Conservation (phyloP, 2,888 invertebrate species). For the Brachypalpus laphriformis region DNA sequence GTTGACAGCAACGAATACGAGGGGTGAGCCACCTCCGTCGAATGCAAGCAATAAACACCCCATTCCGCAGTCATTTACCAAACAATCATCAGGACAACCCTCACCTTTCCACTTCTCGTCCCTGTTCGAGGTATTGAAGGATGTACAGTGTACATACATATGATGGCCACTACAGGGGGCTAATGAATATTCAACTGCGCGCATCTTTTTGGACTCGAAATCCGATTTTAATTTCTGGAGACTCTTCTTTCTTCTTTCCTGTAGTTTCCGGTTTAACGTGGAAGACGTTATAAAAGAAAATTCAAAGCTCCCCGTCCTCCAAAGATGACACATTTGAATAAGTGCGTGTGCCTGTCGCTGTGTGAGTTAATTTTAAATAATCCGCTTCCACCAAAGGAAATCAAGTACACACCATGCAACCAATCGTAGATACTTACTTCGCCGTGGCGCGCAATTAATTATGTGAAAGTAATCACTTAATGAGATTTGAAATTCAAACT, state of each 20-base stretch:
- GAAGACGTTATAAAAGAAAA: not conserved
- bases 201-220: constrained; percentile 29
- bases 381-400: constrained; percentile 40
- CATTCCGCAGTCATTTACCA: constrained; percentile 58
- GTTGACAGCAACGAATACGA: constrained; percentile 35
- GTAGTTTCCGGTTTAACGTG: constrained; percentile 57
- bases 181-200: constrained; percentile 62
- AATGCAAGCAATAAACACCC: constrained; percentile 65
- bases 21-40: constrained; percentile 18
- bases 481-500: constrained; percentile 53
- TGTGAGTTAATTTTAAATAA: constrained; percentile 57
- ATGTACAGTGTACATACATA: constrained; percentile 10
- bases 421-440: constrained; percentile 35
- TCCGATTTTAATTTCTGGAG: constrained; percentile 36
- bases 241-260: too few species aligned
- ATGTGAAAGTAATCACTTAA: constrained; percentile 73
- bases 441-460: constrained; percentile 61
- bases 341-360: constrained; percentile 30
- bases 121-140: not conserved
- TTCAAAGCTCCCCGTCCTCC: not conserved
- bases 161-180: not conserved
- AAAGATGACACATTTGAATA: constrained; percentile 61
- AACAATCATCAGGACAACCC: constrained; percentile 45
- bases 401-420: constrained; percentile 11
- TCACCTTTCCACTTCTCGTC: constrained; percentile 21